Percentiles rank a stretch among this genome's conserved stretches.
Evolutionary conservation across 1,140 invertebrate genomes (phyloP).

Genomic region (Cheumatopsyche charites): DNA sequence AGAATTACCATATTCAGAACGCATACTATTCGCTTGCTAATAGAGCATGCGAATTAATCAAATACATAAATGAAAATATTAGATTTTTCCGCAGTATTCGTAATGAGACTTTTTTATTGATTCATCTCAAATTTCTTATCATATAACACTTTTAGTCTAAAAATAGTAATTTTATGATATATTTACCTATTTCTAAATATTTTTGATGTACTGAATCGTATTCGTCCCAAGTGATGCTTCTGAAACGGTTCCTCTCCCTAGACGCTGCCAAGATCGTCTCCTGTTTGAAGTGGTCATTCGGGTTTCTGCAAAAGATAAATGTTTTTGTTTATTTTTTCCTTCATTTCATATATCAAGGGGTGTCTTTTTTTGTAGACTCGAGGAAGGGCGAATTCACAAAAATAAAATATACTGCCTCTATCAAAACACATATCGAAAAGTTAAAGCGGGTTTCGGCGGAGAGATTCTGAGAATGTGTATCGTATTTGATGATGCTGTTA

Average conservation of each 20-base stretch:
- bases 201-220: slow-evolving; percentile 91
- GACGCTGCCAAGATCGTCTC: slow-evolving; percentile 74
- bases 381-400: too few relatives aligned
- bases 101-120: too few relatives aligned
- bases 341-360: slow-evolving; percentile 22
- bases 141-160: too few relatives aligned
- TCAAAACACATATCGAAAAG: too few relatives aligned
- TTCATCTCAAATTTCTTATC: too few relatives aligned
- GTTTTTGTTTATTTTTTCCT: slow-evolving; percentile 24
- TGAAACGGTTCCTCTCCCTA: slow-evolving; percentile 82
- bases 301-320: slow-evolving; percentile 71
- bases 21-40: slow-evolving; percentile 3
- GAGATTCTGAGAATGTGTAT: too few relatives aligned
- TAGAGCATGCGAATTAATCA: slow-evolving; percentile 22
- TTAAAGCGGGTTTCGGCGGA: too few relatives aligned
- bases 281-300: slow-evolving; percentile 81
- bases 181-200: slow-evolving; percentile 89
- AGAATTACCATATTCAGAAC: slow-evolving; percentile 25
- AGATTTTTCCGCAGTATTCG: too few relatives aligned
- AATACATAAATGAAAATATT: slow-evolving; percentile 2
- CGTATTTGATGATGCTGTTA: too few relatives aligned
- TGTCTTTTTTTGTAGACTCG: not conserved
- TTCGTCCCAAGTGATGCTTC: slow-evolving; percentile 84
- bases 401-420: too few relatives aligned
- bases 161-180: not conserved